phyloP scores from a whole-genome alignment of 2,888 invertebrate genomes.

The Macrosiphum euphorbiae region DNA sequence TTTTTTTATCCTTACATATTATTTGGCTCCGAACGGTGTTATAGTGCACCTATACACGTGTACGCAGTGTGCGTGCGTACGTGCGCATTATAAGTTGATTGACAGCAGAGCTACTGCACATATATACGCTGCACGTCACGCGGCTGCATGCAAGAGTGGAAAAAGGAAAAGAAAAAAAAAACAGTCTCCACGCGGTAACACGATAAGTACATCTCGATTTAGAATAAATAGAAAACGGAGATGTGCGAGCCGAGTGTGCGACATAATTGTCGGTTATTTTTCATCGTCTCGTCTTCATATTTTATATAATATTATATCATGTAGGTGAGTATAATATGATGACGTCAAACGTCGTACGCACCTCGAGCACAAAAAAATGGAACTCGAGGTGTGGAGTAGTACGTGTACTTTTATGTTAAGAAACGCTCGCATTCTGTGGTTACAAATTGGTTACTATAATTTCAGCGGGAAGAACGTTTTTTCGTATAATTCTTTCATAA shows the following conservation, averaged over 20 bases:
- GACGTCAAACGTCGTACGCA: not conserved
- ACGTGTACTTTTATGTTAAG: not conserved
- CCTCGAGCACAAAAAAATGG: not conserved
- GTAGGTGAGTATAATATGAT: not conserved
- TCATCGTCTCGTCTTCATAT: not conserved
- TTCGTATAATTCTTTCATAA: not conserved
- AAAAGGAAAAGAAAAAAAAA: not conserved
- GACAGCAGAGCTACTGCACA: conserved; percentile 13
- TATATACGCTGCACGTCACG: not conserved
- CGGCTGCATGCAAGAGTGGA: not conserved
- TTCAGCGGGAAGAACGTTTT: not conserved
- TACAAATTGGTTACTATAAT: not conserved
- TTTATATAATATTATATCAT: not conserved
- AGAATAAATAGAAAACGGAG: not conserved
- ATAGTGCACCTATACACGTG: not conserved
- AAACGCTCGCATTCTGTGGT: not conserved
- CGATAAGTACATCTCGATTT: not conserved
- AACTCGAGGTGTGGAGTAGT: not conserved
- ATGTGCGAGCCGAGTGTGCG: not conserved
- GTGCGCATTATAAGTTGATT: conserved; percentile 35
- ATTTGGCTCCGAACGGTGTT: conserved; percentile 2
- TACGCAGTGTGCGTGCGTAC: not conserved
- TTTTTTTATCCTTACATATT: not conserved
- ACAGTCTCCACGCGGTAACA: not conserved
- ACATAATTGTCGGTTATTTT: conserved; percentile 3